phyloP scores from a whole-genome alignment of 2,113 vertebrate genomes.

The Corvus moneduloides region DNA sequence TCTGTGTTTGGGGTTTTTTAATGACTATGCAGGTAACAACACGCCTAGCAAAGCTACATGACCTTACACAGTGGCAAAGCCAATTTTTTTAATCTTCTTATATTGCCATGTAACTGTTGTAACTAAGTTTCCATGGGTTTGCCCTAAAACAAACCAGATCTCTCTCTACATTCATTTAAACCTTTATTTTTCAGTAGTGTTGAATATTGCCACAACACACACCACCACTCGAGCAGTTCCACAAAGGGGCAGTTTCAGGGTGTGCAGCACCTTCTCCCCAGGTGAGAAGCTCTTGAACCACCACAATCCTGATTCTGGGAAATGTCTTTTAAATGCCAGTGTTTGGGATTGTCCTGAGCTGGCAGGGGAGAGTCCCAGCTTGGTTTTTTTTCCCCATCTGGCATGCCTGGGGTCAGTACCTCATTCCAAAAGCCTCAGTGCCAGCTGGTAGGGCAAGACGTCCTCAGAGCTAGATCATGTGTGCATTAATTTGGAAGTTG shows the following conservation, averaged over 20 bases:
- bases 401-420: background rate
- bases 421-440: background rate
- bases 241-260: background rate
- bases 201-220: background rate
- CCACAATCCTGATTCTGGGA: background rate
- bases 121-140: background rate
- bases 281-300: background rate
- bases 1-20: background rate
- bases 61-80: background rate
- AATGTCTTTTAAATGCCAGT: background rate
- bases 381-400: background rate
- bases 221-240: background rate
- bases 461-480: background rate
- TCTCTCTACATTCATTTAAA: background rate
- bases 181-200: background rate
- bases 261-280: background rate
- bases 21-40: fast-evolving
- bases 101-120: background rate
- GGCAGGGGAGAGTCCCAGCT: background rate
- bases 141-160: background rate
- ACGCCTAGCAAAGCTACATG: background rate
- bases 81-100: background rate
- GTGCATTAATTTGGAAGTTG: background rate
- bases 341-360: background rate
- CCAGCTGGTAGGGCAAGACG: background rate